Evolutionary conservation across 2,888 invertebrate species (phyloP).

Genomic region (Cryptus armator): DNA sequence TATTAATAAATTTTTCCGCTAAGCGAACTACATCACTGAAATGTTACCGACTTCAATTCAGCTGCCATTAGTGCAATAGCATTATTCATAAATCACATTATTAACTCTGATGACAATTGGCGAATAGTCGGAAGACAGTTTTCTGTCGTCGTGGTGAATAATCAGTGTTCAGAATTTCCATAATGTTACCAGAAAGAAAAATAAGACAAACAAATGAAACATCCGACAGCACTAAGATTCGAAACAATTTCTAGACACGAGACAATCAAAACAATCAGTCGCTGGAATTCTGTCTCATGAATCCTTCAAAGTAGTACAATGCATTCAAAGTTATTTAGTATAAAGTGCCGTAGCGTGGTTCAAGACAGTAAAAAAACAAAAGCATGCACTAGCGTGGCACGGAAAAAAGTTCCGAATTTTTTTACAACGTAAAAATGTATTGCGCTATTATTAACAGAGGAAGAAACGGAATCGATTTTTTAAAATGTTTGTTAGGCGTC

Average conservation of each 20-base stretch:
- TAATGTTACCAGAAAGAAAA: neutral
- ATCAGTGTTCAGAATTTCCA: conserved; percentile 5
- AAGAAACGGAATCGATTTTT: too few species aligned
- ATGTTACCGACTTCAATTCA: too few species aligned
- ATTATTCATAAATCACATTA: neutral
- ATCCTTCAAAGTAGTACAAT: conserved; percentile 52
- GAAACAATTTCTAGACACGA: conserved; percentile 46
- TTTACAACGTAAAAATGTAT: too few species aligned
- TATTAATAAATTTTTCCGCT: too few species aligned
- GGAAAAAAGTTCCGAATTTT: neutral
- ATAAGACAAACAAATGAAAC: neutral
- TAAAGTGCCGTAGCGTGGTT: conserved; percentile 59
- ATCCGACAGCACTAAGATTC: conserved; percentile 10
- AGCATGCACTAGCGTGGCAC: conserved; percentile 23
- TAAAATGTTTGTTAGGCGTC: too few species aligned
- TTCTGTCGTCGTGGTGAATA: conserved; percentile 20
- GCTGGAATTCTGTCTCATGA: conserved; percentile 45
- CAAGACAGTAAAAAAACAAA: conserved; percentile 48
- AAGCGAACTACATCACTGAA: too few species aligned
- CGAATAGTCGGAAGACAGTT: neutral
- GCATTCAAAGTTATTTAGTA: conserved; percentile 53
- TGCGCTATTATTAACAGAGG: too few species aligned
- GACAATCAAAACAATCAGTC: conserved; percentile 55
- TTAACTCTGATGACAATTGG: neutral
- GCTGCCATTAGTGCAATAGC: too few species aligned